Percentiles rank a stretch among this genome's conserved stretches.
Conservation (phyloP, 2,113 vertebrate genomes). For the Scophthalmus maximus region DNA sequence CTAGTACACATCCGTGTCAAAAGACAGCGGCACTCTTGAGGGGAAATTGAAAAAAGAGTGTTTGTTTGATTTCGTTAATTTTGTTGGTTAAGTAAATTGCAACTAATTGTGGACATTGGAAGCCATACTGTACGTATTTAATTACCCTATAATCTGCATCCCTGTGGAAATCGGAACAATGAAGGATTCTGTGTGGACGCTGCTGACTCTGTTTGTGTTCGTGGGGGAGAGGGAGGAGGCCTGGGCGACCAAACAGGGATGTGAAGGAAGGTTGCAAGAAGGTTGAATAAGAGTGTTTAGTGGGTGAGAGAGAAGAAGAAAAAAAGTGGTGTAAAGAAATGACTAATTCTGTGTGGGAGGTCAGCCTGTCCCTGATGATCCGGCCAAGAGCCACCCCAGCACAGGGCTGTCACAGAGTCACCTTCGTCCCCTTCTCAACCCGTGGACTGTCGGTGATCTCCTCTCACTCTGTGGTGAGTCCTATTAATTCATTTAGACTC, state of each 20-base stretch:
- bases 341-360: slow-evolving; percentile 84
- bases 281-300: slow-evolving; percentile 72
- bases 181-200: slow-evolving; percentile 27
- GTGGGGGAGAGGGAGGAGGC: slow-evolving; percentile 46
- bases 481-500: background rate
- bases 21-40: too few species aligned
- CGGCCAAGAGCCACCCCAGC: slow-evolving; percentile 74
- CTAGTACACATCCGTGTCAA: too few species aligned
- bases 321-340: slow-evolving; percentile 77
- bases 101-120: too few species aligned
- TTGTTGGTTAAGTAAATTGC: too few species aligned
- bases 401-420: slow-evolving; percentile 61
- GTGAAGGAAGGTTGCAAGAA: slow-evolving; percentile 68
- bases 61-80: too few species aligned
- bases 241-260: slow-evolving; percentile 37
- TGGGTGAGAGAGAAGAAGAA: slow-evolving; percentile 60
- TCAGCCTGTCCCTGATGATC: slow-evolving; percentile 78
- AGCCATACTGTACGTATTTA: too few species aligned
- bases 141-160: too few species aligned
- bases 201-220: slow-evolving; percentile 23
- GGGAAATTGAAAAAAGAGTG: too few species aligned
- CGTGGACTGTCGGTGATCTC: slow-evolving; percentile 18
- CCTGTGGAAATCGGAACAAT: too few species aligned
- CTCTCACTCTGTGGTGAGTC: background rate
- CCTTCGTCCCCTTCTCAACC: slow-evolving; percentile 34